Evolutionary conservation across 2,113 vertebrate species (phyloP).

Genomic region (Rhinopomastus cyanomelas): DNA sequence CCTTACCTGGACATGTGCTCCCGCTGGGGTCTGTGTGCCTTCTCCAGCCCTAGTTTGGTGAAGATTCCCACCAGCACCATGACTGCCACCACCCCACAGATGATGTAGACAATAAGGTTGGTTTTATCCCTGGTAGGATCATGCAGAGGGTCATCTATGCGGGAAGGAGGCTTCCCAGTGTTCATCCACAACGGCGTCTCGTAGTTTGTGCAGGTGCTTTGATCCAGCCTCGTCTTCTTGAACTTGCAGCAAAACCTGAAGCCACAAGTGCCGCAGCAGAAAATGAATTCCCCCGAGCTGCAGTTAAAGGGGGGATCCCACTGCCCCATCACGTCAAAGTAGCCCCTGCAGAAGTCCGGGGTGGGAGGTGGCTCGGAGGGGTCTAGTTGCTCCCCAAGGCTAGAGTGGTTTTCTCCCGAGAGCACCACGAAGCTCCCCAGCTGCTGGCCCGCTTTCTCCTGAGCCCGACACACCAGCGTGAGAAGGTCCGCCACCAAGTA

Average conservation of each 20-base stretch:
- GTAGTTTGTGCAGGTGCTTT: slow-evolving; percentile 96
- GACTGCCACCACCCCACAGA: slow-evolving; percentile 98
- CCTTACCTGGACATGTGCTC: slow-evolving; percentile 97
- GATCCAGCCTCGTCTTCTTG: slow-evolving; percentile 91
- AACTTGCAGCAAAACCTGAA: slow-evolving; percentile 98
- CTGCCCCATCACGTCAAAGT: slow-evolving; percentile 99
- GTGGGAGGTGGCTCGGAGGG: slow-evolving; percentile 87
- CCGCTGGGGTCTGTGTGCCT: slow-evolving; percentile 95
- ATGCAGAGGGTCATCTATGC: slow-evolving; percentile 87
- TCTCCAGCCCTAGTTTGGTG: slow-evolving; percentile 98
- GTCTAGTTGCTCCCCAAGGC: slow-evolving; percentile 80
- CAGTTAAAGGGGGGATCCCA: slow-evolving; percentile 97
- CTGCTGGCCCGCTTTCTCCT: slow-evolving; percentile 88
- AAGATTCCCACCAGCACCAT: slow-evolving; percentile 99
- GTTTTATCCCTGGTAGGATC: slow-evolving; percentile 98
- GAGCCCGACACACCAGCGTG: slow-evolving; percentile 89
- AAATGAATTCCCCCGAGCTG: slow-evolving; percentile 95
- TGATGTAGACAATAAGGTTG: slow-evolving; percentile 98
- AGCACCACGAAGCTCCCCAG: slow-evolving; percentile 92
- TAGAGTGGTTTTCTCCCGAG: slow-evolving; percentile 88
- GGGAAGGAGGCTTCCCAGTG: slow-evolving; percentile 89
- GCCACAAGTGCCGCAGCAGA: slow-evolving; percentile 99
- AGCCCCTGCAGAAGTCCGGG: slow-evolving; percentile 92
- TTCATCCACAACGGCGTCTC: slow-evolving; percentile 93
- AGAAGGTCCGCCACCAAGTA: slow-evolving; percentile 93